Evolutionary conservation across 2,797 vertebrate species (phyloP), one percentile per base, ranked within the genome.

Genomic region (Cyclura pinguis): DNA sequence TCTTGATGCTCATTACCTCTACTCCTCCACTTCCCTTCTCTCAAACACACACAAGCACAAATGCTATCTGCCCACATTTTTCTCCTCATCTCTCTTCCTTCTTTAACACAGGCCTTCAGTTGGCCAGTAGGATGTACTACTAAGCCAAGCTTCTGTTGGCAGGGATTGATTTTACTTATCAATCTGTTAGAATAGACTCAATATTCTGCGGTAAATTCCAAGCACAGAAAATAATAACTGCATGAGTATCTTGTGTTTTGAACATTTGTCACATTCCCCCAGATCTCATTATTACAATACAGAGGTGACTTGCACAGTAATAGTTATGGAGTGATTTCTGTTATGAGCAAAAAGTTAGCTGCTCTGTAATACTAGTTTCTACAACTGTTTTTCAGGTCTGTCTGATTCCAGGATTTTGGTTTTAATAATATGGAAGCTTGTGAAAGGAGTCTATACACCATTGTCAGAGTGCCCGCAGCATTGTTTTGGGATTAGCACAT

Each of bases 211-310:
- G 84, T 57, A 72, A 59, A 85, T 1, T 86, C 50, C 62, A 47
- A 80, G 38, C 27, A 59, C 50, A 32, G 80, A 77, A 90, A 9
- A 47, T 35, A 8, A 84, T 78, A 85, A 67, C 59, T 69, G 74
- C 4, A 59, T 88, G 62, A 52, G 47, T 91, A 83, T 69, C 29
- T 32, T 29, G 35, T 67, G 27, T 3, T 76, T 52, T 59, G 12
- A 27, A 1, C 84, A 2, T 38, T 0, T 0, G 13, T 6, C 81
- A 78, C 35, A 24, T 64, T 38, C 90, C 20, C 24, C 27, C 47
- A 84, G 29, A 35, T 35, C 47, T 69, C 50, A 59, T 67, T 47
- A 90, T 92, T 88, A 86, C 91, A 90, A 88, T 7, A 72, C n/a
- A 24, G 0, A 93, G 3, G 22, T 73, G 13, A 24, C 32, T 59